Percentiles rank a stretch among this genome's conserved stretches.
Evolutionary conservation across 2,797 vertebrate species (phyloP).

Genomic region (Pipistrellus pipistrellus): DNA sequence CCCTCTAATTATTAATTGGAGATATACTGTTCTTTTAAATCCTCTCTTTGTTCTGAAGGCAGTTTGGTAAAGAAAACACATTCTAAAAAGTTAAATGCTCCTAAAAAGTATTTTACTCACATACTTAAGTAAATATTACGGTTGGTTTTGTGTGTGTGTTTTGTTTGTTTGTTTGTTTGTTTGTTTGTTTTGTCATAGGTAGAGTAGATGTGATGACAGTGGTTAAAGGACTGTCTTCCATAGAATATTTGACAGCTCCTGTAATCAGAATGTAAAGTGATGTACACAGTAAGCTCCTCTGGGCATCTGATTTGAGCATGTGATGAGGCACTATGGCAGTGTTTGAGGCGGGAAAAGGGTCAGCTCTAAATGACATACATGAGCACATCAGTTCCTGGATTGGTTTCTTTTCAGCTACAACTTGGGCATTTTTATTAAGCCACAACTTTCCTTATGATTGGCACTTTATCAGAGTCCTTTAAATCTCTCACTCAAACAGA

Average conservation of each 20-base stretch:
- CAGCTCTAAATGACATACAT: neutral
- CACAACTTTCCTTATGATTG: neutral
- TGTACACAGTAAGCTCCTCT: neutral
- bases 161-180: too few relatives aligned
- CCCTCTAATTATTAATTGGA: neutral
- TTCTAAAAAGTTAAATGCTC: too few relatives aligned
- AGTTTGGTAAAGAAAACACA: neutral
- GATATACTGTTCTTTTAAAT: neutral
- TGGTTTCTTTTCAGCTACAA: neutral
- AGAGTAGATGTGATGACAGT: neutral
- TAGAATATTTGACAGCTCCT: neutral
- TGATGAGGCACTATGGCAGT: accelerated
- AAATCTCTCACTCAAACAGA: neutral
- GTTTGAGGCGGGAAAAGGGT: neutral
- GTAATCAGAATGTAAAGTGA: neutral
- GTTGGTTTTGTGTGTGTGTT: too few relatives aligned
- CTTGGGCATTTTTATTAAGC: neutral
- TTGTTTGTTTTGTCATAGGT: neutral
- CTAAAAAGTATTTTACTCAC: neutral
- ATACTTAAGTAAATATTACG: neutral
- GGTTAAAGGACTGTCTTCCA: neutral
- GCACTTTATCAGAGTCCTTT: neutral
- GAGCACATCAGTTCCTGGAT: neutral
- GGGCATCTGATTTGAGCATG: neutral
- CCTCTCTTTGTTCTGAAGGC: neutral